Conservation (phyloP, 2,113 vertebrate genomes). For the Scolopax mira region DNA sequence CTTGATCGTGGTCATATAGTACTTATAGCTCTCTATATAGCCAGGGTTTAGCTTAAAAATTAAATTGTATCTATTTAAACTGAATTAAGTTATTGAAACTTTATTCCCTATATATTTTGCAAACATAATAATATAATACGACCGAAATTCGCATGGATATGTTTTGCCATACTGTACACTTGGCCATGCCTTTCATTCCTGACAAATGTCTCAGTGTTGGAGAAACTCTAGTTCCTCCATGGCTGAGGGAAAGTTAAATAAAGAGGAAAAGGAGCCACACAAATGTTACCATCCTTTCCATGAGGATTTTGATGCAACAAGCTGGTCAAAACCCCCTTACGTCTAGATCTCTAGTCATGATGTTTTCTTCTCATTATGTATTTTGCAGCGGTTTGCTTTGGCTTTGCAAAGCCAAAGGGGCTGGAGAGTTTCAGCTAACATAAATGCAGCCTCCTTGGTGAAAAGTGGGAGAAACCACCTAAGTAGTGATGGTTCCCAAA, state of each 20-base stretch:
- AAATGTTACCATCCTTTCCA: background rate
- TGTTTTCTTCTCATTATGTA: background rate
- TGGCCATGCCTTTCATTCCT: background rate
- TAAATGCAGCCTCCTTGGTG: background rate
- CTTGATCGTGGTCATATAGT: background rate
- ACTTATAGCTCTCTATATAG: background rate
- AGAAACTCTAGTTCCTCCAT: background rate
- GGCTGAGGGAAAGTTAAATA: background rate
- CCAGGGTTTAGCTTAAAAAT: background rate
- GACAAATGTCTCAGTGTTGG: background rate
- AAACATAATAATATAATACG: background rate
- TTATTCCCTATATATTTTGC: background rate
- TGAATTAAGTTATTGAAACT: background rate
- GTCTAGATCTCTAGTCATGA: background rate
- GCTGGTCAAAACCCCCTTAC: background rate
- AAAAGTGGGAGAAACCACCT: background rate
- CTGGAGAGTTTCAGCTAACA: background rate
- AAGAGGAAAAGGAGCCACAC: background rate
- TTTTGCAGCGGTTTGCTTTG: background rate
- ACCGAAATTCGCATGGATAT: background rate
- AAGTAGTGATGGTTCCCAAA: background rate
- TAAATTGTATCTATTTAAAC: background rate
- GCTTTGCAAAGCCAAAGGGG: accelerated
- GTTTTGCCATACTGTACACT: background rate
- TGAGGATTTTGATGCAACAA: background rate